Conservation (phyloP, 2,888 invertebrate species). For the Tetanocera ferruginea region DNA sequence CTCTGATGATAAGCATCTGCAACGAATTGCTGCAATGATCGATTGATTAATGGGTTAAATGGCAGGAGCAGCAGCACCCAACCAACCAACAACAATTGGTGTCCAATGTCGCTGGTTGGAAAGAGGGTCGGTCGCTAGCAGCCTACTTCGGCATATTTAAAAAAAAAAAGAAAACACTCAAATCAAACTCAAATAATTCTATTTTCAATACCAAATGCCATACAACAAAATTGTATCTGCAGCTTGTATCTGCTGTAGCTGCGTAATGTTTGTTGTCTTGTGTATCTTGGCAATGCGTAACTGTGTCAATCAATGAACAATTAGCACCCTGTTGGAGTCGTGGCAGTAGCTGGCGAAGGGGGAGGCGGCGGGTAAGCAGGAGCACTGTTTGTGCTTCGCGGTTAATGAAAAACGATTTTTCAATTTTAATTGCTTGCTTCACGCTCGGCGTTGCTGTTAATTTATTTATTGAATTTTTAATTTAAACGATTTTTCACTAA, state of each 20-base stretch:
- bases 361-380: too few species aligned
- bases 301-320: slow-evolving; percentile 25
- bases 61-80: background rate
- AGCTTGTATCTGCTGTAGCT: background rate
- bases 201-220: background rate
- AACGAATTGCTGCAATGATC: slow-evolving; percentile 36
- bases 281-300: background rate
- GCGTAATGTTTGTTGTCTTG: too few species aligned
- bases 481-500: background rate
- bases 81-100: background rate
- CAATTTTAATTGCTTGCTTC: background rate
- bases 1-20: slow-evolving; percentile 34
- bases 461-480: slow-evolving; percentile 31
- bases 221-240: background rate
- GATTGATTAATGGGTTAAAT: slow-evolving; percentile 38
- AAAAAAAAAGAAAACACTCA: background rate
- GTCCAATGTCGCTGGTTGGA: background rate
- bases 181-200: background rate
- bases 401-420: slow-evolving; percentile 11
- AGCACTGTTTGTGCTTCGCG: background rate
- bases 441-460: slow-evolving; percentile 15
- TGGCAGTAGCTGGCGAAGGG: too few species aligned
- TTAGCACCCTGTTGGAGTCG: background rate
- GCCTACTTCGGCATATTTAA: background rate
- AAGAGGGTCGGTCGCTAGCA: background rate